Conservation (phyloP, 2,113 vertebrate species). For the Loxodonta africana region DNA sequence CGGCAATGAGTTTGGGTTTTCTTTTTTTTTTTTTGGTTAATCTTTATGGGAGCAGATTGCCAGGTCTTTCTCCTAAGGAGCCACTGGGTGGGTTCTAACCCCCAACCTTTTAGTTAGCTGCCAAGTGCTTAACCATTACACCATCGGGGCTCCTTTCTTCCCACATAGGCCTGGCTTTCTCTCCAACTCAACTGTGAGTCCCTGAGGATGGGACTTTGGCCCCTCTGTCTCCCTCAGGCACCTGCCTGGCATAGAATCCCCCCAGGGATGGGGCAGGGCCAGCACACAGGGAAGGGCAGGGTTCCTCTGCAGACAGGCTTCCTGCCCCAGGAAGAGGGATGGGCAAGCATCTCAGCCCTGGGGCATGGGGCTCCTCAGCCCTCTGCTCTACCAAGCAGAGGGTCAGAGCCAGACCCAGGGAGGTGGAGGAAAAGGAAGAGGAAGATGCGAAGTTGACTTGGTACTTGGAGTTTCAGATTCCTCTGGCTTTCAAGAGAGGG, state of each 20-base stretch:
- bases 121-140: neutral
- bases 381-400: neutral
- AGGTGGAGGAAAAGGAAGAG: neutral
- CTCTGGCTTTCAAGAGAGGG: neutral
- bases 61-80: neutral
- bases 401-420: neutral
- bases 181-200: neutral
- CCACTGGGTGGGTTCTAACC: neutral
- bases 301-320: neutral
- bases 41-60: too few relatives aligned
- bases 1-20: too few relatives aligned
- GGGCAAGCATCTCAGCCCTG: neutral
- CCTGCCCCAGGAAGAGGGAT: fast-evolving
- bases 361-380: neutral
- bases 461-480: neutral
- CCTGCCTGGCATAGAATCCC: neutral
- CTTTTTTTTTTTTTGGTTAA: too few relatives aligned
- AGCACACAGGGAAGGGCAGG: fast-evolving
- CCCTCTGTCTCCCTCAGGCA: fast-evolving
- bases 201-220: neutral
- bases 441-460: neutral
- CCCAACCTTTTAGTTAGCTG: neutral
- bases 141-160: neutral
- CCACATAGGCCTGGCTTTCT: too few relatives aligned
- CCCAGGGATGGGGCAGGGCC: neutral